A percentile compares a stretch with the other conserved stretches of the same genome.
These are phyloP conservation scores for Conops quadrifasciatus DNA, from an alignment of 2,888 invertebrate species.

Conservation along the genomic window DNA sequence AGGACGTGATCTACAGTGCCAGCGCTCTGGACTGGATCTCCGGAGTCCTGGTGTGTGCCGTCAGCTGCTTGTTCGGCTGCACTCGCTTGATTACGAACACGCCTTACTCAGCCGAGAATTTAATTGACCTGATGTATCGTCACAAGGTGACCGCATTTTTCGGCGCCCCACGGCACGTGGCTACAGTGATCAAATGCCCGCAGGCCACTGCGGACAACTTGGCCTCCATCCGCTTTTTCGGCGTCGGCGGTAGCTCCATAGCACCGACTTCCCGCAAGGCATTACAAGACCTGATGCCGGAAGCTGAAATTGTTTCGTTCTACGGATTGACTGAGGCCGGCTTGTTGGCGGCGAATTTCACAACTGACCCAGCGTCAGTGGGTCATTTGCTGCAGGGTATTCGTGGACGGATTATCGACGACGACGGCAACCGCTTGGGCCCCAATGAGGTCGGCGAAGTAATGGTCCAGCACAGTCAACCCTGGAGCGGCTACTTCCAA, in stretches of 20 bases:
- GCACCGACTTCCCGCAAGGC: slow-evolving; percentile 46
- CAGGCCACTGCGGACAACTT: slow-evolving; percentile 46
- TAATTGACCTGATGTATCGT: slow-evolving; percentile 49
- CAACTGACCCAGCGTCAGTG: slow-evolving; percentile 43
- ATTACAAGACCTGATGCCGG: slow-evolving; percentile 46
- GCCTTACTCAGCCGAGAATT: slow-evolving; percentile 49
- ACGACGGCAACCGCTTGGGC: slow-evolving; percentile 46
- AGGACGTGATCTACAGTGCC: slow-evolving; percentile 6
- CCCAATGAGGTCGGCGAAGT: slow-evolving; percentile 53
- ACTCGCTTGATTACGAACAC: slow-evolving; percentile 37
- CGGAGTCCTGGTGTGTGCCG: not conserved
- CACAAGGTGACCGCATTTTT: slow-evolving; percentile 50
- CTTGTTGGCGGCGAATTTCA: slow-evolving; percentile 36
- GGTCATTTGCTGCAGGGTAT: slow-evolving; percentile 47
- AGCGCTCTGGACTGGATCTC: slow-evolving; percentile 21
- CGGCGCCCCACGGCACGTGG: slow-evolving; percentile 52
- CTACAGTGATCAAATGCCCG: slow-evolving; percentile 46
- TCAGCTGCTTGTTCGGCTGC: not conserved
- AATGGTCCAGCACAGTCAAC: slow-evolving; percentile 40
- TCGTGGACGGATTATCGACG: slow-evolving; percentile 49
- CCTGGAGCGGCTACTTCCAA: slow-evolving; percentile 55
- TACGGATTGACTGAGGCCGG: slow-evolving; percentile 56
- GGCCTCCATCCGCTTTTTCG: slow-evolving; percentile 44
- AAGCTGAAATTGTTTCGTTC: slow-evolving; percentile 45
- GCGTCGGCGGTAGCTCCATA: slow-evolving; percentile 50